phyloP scores from a whole-genome alignment of 2,797 vertebrate genomes.

The Oryzias dopingdopingensis region DNA sequence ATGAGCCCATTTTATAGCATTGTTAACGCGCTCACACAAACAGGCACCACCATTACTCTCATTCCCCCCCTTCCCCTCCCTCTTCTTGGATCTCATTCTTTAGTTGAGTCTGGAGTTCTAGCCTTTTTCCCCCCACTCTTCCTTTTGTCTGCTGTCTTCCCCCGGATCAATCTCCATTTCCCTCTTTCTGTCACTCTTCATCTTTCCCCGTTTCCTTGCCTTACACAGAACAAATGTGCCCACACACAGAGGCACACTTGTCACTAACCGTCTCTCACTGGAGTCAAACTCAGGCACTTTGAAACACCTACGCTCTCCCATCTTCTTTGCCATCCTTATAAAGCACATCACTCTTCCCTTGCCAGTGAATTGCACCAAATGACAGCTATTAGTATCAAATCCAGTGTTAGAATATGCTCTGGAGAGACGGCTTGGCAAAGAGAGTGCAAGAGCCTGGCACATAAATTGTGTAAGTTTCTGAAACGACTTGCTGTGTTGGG shows the following conservation, averaged over 20 bases:
- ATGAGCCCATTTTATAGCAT: constrained; percentile 94
- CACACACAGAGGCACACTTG: constrained; percentile 34
- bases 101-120: constrained; percentile 29
- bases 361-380: constrained; percentile 89
- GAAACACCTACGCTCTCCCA: constrained; percentile 66
- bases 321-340: constrained; percentile 66
- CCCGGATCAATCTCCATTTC: constrained; percentile 85
- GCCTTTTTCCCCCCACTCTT: constrained; percentile 21
- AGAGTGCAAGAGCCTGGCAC: constrained; percentile 34
- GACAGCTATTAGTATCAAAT: constrained; percentile 88
- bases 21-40: constrained; percentile 98
- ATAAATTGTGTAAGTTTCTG: constrained; percentile 53
- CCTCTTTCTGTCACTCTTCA: constrained; percentile 74
- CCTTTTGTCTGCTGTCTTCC: constrained; percentile 64
- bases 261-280: constrained; percentile 56
- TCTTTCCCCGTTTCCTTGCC: constrained; percentile 52
- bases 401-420: constrained; percentile 49
- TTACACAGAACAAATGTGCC: constrained; percentile 53
- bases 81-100: constrained; percentile 31
- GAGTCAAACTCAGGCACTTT: constrained; percentile 65
- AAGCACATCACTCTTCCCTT: constrained; percentile 66
- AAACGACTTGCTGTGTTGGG: constrained; percentile 50
- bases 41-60: constrained; percentile 76
- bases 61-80: constrained; percentile 40
- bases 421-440: constrained; percentile 41